Evolutionary conservation across 2,797 vertebrate species (phyloP).

Genomic region (Gadopsis marmoratus): DNA sequence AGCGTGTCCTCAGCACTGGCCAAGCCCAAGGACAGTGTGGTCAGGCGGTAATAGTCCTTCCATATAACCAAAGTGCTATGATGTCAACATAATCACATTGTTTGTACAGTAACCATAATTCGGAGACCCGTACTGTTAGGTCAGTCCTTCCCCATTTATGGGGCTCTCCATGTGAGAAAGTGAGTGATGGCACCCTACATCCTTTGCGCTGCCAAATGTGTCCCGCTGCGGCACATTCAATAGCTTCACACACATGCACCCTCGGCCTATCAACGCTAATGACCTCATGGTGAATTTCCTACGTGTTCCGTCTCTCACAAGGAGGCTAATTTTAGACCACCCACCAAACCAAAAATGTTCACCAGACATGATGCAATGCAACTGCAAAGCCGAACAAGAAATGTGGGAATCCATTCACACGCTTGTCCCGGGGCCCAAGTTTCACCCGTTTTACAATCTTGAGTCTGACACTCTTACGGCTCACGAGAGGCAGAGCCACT

Average conservation of each 20-base stretch:
- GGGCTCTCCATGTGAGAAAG: slow-evolving; percentile 69
- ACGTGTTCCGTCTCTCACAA: slow-evolving; percentile 49
- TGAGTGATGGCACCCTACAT: slow-evolving; percentile 64
- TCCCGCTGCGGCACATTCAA: slow-evolving; percentile 49
- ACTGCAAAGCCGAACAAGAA: slow-evolving; percentile 48
- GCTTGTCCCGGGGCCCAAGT: slow-evolving; percentile 55
- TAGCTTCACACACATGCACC: slow-evolving; percentile 43
- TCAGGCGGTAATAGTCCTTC: slow-evolving; percentile 69
- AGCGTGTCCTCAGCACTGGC: slow-evolving; percentile 67
- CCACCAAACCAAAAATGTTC: slow-evolving; percentile 61
- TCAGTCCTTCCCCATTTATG: slow-evolving; percentile 75
- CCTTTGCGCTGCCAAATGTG: slow-evolving; percentile 62
- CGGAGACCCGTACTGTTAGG: slow-evolving; percentile 60
- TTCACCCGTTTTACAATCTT: slow-evolving; percentile 69
- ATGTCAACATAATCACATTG: slow-evolving; percentile 83
- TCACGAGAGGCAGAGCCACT: slow-evolving; percentile 70
- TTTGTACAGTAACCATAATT: slow-evolving; percentile 81
- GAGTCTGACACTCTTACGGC: slow-evolving; percentile 72
- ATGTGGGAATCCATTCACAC: slow-evolving; percentile 68
- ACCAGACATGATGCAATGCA: slow-evolving; percentile 54
- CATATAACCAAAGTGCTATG: slow-evolving; percentile 80
- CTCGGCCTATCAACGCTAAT: slow-evolving; percentile 61
- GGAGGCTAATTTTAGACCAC: slow-evolving; percentile 70
- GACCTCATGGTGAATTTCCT: slow-evolving; percentile 69
- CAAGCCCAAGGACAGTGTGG: slow-evolving; percentile 74